Evolutionary conservation across 2,888 invertebrate genomes (phyloP).

Genomic region (Volucella zonaria): DNA sequence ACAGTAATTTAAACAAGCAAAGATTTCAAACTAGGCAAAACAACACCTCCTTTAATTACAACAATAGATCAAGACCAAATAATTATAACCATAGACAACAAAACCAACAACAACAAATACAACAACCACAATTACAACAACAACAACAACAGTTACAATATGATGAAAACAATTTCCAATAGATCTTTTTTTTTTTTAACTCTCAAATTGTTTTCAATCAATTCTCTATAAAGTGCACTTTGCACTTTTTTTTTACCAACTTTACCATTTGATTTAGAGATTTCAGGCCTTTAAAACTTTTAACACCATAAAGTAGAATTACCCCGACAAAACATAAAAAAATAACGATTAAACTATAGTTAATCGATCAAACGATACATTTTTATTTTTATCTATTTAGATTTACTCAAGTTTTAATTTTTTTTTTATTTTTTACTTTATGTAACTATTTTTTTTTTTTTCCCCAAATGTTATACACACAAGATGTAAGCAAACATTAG

Average conservation of each 20-base stretch:
- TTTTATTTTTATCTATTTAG: conserved; percentile 48
- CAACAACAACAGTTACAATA: conserved; percentile 43
- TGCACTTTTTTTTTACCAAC: conserved; percentile 13
- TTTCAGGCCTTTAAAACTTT: conserved; percentile 14
- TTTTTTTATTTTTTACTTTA: conserved; percentile 65
- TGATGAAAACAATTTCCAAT: conserved; percentile 58
- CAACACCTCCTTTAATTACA: conserved; percentile 57
- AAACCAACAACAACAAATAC: conserved; percentile 62
- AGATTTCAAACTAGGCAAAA: conserved; percentile 69
- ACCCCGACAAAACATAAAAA: conserved; percentile 26
- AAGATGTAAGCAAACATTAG: conserved; percentile 67
- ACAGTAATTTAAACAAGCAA: conserved; percentile 70
- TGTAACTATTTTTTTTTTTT: conserved; percentile 51
- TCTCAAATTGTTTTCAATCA: not conserved
- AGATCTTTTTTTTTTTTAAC: conserved; percentile 47
- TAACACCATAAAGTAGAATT: conserved; percentile 14
- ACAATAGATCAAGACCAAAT: conserved; percentile 73
- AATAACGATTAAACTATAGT: conserved; percentile 31
- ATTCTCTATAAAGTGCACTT: conserved; percentile 15
- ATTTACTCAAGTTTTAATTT: conserved; percentile 53
- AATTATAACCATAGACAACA: conserved; percentile 48
- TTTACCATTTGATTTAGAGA: conserved; percentile 25
- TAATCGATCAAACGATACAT: conserved; percentile 32
- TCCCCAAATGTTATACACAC: conserved; percentile 54
- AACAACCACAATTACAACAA: conserved; percentile 38